Percentiles rank a stretch among this genome's conserved stretches.
Conservation (phyloP, 2,888 invertebrate genomes). For the Blomia tropicalis region DNA sequence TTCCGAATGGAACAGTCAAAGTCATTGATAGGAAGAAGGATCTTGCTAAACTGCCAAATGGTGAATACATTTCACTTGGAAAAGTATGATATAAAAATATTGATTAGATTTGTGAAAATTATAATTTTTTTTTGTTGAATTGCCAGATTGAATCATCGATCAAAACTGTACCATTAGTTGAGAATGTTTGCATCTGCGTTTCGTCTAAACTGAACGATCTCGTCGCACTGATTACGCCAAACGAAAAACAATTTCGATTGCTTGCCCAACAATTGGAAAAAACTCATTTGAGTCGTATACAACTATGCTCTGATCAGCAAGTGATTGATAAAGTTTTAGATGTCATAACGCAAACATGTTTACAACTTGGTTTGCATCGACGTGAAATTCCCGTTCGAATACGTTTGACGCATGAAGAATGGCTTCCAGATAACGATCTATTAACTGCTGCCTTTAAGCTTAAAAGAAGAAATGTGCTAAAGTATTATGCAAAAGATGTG, state of each 20-base stretch:
- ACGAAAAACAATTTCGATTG: conserved; percentile 30
- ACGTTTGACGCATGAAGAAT: conserved; percentile 38
- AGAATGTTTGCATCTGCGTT: conserved; percentile 93
- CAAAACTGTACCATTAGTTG: conserved; percentile 81
- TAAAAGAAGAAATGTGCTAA: conserved; percentile 40
- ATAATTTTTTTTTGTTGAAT: not conserved
- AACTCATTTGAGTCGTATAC: not conserved
- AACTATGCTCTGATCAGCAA: conserved; percentile 14
- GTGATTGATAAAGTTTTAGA: not conserved
- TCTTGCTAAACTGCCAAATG: conserved; percentile 88
- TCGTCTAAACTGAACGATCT: conserved; percentile 67
- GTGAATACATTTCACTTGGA: conserved; percentile 92
- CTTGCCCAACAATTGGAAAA: conserved; percentile 25
- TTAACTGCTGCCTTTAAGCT: conserved; percentile 43
- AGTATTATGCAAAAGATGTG: conserved; percentile 37
- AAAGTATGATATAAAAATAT: conserved; percentile 46
- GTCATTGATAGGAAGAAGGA: conserved; percentile 63
- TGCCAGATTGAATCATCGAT: conserved; percentile 58
- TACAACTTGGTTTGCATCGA: not conserved
- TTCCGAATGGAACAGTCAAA: conserved; percentile 78
- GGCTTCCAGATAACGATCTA: conserved; percentile 42
- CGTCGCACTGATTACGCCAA: conserved; percentile 77
- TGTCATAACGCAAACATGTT: not conserved
- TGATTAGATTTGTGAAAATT: not conserved
- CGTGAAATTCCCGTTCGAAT: conserved; percentile 39